Conservation (phyloP, 2,888 invertebrate species). For the Drosophila ezoana region DNA sequence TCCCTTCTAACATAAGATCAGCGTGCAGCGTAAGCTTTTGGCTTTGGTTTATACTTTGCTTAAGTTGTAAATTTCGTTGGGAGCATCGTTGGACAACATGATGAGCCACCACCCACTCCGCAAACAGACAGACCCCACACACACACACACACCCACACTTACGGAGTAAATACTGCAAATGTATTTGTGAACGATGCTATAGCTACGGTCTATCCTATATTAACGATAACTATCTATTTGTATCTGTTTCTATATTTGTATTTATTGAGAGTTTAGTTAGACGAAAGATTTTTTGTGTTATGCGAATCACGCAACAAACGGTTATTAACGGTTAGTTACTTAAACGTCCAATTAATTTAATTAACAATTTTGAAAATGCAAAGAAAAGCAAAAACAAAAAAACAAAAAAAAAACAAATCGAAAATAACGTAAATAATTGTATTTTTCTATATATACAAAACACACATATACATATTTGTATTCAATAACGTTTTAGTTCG, state of each 20-base stretch:
- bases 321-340: slow-evolving; percentile 84
- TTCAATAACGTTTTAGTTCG: slow-evolving; percentile 43
- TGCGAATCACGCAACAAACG: slow-evolving; percentile 43
- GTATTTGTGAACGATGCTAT: slow-evolving; percentile 52
- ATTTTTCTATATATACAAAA: slow-evolving; percentile 56
- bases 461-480: slow-evolving; percentile 27
- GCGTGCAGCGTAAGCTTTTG: slow-evolving; percentile 86
- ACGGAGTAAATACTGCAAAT: slow-evolving; percentile 29
- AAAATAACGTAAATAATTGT: slow-evolving; percentile 47
- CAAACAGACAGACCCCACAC: slow-evolving; percentile 12
- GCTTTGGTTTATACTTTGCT: slow-evolving; percentile 87
- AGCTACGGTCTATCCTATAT: slow-evolving; percentile 52
- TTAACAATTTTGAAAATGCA: slow-evolving; percentile 56
- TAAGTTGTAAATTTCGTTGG: slow-evolving; percentile 85
- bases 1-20: slow-evolving; percentile 88
- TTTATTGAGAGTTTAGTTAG: slow-evolving; percentile 78
- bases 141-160: slow-evolving; percentile 7
- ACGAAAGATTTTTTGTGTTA: slow-evolving; percentile 59
- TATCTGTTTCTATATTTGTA: slow-evolving; percentile 75
- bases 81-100: slow-evolving; percentile 11
- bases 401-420: slow-evolving; percentile 20
- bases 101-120: neutral
- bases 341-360: slow-evolving; percentile 84
- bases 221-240: slow-evolving; percentile 59
- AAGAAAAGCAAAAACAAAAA: slow-evolving; percentile 20